Base-by-base conservation (phyloP, 2,888 invertebrate species). In the Heliconius sara region DNA sequence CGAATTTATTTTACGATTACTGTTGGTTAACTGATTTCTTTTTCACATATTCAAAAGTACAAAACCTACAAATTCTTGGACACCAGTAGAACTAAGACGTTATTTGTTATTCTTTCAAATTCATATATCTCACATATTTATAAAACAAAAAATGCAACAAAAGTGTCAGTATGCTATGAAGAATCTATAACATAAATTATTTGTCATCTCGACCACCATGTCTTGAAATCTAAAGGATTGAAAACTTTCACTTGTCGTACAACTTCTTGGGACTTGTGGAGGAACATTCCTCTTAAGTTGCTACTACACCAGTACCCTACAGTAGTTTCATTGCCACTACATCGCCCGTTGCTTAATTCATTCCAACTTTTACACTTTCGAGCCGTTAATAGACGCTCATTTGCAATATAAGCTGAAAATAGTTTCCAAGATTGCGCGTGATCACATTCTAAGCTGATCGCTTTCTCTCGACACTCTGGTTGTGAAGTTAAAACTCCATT, bases 391-490 rank as follows among this genome's bases (percentile, higher is more conserved):
- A 86, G 81, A 3, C 80, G 80, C 0, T 87, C 86, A 67, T 91
- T 83, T 39, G 82, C 77, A 12, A 89, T 87, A 1, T 93, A 93
- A 0, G 89, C 89, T 0, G 92, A 88, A 83, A 87, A 94, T 25
- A 92, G 83, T 79, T 85, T 88, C 94, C 94, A 94, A 1, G 94
- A 87, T 79, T 88, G 91, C 19, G 93, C 91, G 84, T 94, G 94
- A 81, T 93, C 92, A 82, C 94, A 94, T 79, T 93, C 91, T 27
- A 93, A 83, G 30, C 89, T 89, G n/a, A 93, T 86, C 39, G 88
- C 88, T 83, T 85, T 85, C 81, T 87, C 89, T 27, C 84, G 83
- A 83, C 93, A 94, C 83, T 93, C 93, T 22, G 92, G 93, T 83
- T 91, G 94, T 83, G 87, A 91, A 81, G 87, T 90, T 70, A 84